phyloP scores from a whole-genome alignment of 2,113 vertebrate species.

The Dicaeum eximium region DNA sequence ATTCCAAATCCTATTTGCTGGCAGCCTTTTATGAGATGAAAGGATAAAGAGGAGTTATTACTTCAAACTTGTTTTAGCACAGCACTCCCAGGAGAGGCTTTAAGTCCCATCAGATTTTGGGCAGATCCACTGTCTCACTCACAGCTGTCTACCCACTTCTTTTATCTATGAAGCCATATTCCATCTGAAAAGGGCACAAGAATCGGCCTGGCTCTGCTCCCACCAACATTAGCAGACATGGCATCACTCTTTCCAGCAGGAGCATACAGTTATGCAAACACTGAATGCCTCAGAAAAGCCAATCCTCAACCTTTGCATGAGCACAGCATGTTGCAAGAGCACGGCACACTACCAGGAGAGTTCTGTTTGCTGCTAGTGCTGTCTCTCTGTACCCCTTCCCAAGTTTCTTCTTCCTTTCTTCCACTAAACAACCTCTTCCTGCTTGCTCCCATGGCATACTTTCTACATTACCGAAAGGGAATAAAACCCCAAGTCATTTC shows the following conservation, averaged over 20 bases:
- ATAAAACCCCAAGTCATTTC: slow-evolving; percentile 30
- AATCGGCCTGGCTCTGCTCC: not conserved
- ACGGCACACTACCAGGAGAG: not conserved
- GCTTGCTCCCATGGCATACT: slow-evolving; percentile 3
- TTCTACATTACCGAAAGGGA: slow-evolving; percentile 36
- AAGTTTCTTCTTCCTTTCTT: not conserved
- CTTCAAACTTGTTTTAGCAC: not conserved
- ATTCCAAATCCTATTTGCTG: not conserved
- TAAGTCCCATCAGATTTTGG: not conserved
- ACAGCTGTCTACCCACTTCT: not conserved
- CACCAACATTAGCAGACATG: not conserved
- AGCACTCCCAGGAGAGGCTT: not conserved
- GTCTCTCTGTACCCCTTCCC: not conserved
- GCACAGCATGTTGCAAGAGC: not conserved
- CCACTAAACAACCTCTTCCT: not conserved
- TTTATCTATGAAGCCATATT: not conserved
- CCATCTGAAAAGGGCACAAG: not conserved
- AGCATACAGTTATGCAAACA: not conserved
- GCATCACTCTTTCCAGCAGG: not conserved
- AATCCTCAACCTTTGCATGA: not conserved
- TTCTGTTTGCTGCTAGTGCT: not conserved
- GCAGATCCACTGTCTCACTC: not conserved
- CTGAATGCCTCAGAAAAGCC: not conserved
- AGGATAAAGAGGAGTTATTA: not conserved
- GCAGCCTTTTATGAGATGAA: not conserved